Evolutionary conservation across 2,888 invertebrate species (phyloP), one percentile per base, ranked within the genome.

Genomic region (Odontocolon sp.): DNA sequence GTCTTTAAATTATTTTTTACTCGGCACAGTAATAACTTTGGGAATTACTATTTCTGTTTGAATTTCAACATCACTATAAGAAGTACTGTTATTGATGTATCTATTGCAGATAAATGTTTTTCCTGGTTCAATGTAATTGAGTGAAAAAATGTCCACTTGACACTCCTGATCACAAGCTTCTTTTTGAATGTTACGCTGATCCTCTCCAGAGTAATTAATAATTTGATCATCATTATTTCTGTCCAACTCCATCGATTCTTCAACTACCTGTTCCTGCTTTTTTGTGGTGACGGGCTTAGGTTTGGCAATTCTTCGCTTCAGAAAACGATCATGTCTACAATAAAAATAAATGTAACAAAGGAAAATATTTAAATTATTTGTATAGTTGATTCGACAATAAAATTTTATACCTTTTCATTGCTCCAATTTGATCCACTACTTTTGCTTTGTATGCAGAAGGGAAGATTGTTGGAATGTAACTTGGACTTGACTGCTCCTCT

Each of bases 121-220:
- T 72, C 36, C 21, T 47, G 67, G 42, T n/a, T 67, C 45, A 45
- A 2, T 36, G 8, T 5, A 47, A 21, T 52, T n/a, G 63, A 50
- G 6, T 9, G 16, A 28, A 57, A 31, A 61, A 61, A 73, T 76
- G 31, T 78, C 36, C 11, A 47, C 75, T 78, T 76, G 72, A 68
- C 70, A 77, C n/a, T 50, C 68, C 71, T 71, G 52, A 64, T 79
- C 54, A n/a, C n/a, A n/a, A n/a, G n/a, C n/a, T n/a, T n/a, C n/a
- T n/a, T n/a, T n/a, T n/a, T n/a, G n/a, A n/a, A n/a, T n/a, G n/a
- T n/a, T n/a, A n/a, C n/a, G n/a, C n/a, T n/a, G n/a, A n/a, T n/a
- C n/a, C n/a, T n/a, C n/a, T n/a, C n/a, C n/a, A n/a, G n/a, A n/a
- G n/a, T n/a, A n/a, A n/a, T n/a, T n/a, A n/a, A n/a, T n/a, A n/a